Base-by-base conservation (phyloP, 2,888 invertebrate genomes). In the Mythimna ferrago region DNA sequence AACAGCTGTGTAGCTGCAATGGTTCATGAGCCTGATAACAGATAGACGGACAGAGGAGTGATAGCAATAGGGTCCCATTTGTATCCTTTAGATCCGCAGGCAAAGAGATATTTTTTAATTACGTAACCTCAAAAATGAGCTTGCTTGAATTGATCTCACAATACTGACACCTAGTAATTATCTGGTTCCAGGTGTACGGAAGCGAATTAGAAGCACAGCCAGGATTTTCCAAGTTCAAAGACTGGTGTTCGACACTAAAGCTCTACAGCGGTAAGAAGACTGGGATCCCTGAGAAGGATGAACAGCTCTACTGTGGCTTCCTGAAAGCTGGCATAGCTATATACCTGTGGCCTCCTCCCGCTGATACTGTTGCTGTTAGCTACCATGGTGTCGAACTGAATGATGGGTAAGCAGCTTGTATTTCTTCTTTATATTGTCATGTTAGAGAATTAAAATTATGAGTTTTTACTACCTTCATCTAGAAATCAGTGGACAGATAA, bases 121-220 rank as follows among this genome's bases (percentile, higher is more conserved):
- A 3, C 5, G 32, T 32, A 32, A 32, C 32, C 32, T 32, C 5
- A 2, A 32, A 32, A 32, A 2, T 32, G 32, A 32, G 2, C 32
- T 32, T 32, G 10, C 11, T 5, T 11, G 11, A 54, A 21, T 54
- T 54, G 10, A 10, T n/a, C 21, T 10, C 14, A 6, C 26, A 11
- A 26, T 2, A 16, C 26, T 44, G 10, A 60, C 32, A 44, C 14
- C 6, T 44, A 51, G 21, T 14, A 54, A 32, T 6, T 32, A 64
- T 16, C 0, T 53, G 5, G 0, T 71, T 78, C 1, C 84, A 97
- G 94, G 96, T 97, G 75, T 98, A 97, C 89, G 87, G 92, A 10
- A 93, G 94, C n/a, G 98, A 98, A 90, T 89, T 98, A 76, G 98
- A 98, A 91, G 89, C 92, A 56, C 97, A 97, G 87, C 94, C 97